phyloP scores from a whole-genome alignment of 1,140 invertebrate genomes.

The Drosophila pectinifera region DNA sequence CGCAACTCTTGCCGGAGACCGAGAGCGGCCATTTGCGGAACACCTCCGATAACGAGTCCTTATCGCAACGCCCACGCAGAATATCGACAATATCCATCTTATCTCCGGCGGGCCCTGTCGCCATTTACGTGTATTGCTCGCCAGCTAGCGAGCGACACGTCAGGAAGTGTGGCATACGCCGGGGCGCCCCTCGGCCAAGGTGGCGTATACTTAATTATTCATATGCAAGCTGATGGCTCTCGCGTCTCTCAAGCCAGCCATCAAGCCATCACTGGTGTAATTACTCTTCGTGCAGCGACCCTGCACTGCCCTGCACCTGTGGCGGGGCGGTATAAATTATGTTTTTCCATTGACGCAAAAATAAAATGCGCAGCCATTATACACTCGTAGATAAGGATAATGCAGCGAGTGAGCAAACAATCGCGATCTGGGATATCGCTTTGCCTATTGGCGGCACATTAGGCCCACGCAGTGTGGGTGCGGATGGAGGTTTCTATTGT shows the following conservation, averaged over 20 bases:
- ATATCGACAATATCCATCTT: slow-evolving; percentile 35
- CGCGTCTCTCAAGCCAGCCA: not conserved
- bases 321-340: slow-evolving; percentile 27
- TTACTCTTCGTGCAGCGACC: slow-evolving; percentile 25
- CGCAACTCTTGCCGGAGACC: slow-evolving; percentile 12
- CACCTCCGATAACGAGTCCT: slow-evolving; percentile 24
- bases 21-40: slow-evolving; percentile 21
- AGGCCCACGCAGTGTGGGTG: slow-evolving; percentile 58
- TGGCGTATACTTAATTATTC: slow-evolving; percentile 49
- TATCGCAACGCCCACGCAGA: slow-evolving; percentile 36
- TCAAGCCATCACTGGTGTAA: slow-evolving; percentile 22
- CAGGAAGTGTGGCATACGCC: slow-evolving; percentile 28
- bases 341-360: slow-evolving; percentile 52
- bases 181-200: slow-evolving; percentile 22
- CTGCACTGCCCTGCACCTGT: slow-evolving; percentile 15
- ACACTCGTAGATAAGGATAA: slow-evolving; percentile 33
- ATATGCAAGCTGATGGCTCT: slow-evolving; percentile 17
- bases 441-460: slow-evolving; percentile 33
- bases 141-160: slow-evolving; percentile 18
- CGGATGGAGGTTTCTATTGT: slow-evolving; percentile 34
- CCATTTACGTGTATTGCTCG: slow-evolving; percentile 5
- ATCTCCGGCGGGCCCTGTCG: slow-evolving; percentile 13
- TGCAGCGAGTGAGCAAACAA: slow-evolving; percentile 37
- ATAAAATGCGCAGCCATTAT: slow-evolving; percentile 31
- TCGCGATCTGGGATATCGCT: slow-evolving; percentile 21